These are phyloP conservation scores for Eilema sororculum DNA, from an alignment of 2,888 invertebrate species.

Conservation along the genomic window DNA sequence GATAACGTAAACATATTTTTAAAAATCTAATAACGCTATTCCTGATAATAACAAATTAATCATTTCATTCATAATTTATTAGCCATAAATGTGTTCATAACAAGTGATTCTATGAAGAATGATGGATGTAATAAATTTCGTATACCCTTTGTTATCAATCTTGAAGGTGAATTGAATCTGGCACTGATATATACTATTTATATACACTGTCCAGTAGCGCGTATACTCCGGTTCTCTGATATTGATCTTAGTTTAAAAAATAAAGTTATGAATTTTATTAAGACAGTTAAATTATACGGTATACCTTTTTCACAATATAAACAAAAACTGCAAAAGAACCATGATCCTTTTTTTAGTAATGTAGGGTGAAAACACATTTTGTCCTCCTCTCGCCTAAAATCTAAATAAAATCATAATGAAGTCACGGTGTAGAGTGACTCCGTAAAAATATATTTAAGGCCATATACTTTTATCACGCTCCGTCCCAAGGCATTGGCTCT, in stretches of 20 bases:
- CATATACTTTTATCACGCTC: constrained; percentile 65
- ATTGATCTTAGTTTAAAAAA: background rate
- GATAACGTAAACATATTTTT: background rate
- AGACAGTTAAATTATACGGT: background rate
- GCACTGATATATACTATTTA: background rate
- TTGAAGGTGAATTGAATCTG: background rate
- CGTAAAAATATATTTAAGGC: constrained; percentile 56
- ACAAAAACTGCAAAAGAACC: background rate
- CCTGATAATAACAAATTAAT: background rate
- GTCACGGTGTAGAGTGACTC: constrained; percentile 42
- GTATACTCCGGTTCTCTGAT: background rate
- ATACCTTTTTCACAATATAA: background rate
- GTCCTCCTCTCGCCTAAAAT: constrained; percentile 43
- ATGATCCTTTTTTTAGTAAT: constrained; percentile 35
- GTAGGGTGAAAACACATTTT: constrained; percentile 36
- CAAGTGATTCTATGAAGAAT: background rate
- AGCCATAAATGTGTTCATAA: background rate
- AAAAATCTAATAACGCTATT: background rate
- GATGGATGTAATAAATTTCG: background rate
- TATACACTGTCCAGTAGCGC: too few species aligned
- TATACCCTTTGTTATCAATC: background rate
- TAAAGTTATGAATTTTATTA: background rate
- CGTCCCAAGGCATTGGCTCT: constrained; percentile 54
- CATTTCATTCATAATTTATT: constrained; percentile 1
- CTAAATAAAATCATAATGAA: constrained; percentile 55